These are phyloP conservation scores for Drosophila colorata DNA, from an alignment of 2,888 invertebrate species.

Conservation along the genomic window DNA sequence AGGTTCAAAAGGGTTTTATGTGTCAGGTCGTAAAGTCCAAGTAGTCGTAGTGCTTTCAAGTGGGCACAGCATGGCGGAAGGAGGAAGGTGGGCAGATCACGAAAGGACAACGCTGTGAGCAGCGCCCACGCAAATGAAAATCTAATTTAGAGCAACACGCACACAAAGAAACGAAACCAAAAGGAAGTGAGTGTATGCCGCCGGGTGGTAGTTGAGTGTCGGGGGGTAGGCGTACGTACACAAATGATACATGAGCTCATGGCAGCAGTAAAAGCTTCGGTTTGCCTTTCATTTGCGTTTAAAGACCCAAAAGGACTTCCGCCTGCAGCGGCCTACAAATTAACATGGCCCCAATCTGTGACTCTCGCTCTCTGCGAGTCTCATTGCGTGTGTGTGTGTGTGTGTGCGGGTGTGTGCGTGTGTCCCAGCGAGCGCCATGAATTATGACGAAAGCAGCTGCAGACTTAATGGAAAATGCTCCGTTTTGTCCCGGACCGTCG, in stretches of 20 bases:
- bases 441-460: constrained; percentile 78
- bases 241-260: constrained; percentile 74
- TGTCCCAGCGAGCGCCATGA: constrained; percentile 58
- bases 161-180: constrained; percentile 21
- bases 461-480: constrained; percentile 76
- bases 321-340: constrained; percentile 74
- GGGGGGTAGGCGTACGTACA: constrained; percentile 13
- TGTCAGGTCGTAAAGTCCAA: constrained; percentile 62
- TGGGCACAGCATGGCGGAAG: constrained; percentile 19
- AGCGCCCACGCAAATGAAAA: constrained; percentile 65
- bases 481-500: constrained; percentile 23
- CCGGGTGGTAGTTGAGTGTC: background rate
- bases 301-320: constrained; percentile 78
- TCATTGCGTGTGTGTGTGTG: constrained; percentile 20
- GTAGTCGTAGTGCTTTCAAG: constrained; percentile 38
- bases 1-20: constrained; percentile 67
- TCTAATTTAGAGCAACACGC: constrained; percentile 70
- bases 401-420: constrained; percentile 31
- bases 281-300: constrained; percentile 76
- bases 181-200: background rate
- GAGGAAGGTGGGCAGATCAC: background rate
- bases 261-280: constrained; percentile 72
- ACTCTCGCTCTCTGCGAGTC: constrained; percentile 35
- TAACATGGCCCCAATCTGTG: constrained; percentile 72
- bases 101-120: constrained; percentile 34